Percentiles rank a stretch among this genome's conserved stretches.
These are phyloP conservation scores for Heliconius sara DNA, from an alignment of 2,888 invertebrate genomes.

Conservation along the genomic window DNA sequence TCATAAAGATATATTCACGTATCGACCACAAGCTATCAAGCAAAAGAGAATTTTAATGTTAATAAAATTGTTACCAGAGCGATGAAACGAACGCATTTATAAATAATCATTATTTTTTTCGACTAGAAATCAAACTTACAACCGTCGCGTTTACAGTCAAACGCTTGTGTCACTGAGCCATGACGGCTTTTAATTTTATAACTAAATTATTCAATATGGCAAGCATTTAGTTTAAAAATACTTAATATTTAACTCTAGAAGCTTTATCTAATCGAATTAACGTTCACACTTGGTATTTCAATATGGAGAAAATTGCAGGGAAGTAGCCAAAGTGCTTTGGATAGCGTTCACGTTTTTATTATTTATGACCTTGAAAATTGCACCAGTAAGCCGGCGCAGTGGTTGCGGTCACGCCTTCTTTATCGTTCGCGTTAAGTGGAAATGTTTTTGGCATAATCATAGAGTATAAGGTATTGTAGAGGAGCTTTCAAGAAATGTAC, in stretches of 20 bases:
- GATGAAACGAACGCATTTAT: too few species aligned
- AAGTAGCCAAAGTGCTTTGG: slow-evolving; percentile 80
- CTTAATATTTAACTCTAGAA: neutral
- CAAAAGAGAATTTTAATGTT: slow-evolving; percentile 17
- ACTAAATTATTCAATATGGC: neutral
- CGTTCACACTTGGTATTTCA: slow-evolving; percentile 66
- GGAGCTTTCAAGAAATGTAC: neutral
- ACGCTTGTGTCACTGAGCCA: too few species aligned
- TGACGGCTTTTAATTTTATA: too few species aligned
- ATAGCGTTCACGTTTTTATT: slow-evolving; percentile 80
- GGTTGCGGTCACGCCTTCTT: slow-evolving; percentile 80
- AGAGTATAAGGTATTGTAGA: slow-evolving; percentile 18
- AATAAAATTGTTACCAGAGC: neutral
- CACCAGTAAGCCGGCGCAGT: slow-evolving; percentile 78
- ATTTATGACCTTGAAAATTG: slow-evolving; percentile 84
- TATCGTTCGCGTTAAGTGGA: slow-evolving; percentile 75
- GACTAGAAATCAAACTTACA: too few species aligned
- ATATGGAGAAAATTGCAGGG: slow-evolving; percentile 76
- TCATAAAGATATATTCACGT: slow-evolving; percentile 38
- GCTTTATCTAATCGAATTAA: slow-evolving; percentile 40
- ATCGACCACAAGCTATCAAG: slow-evolving; percentile 32
- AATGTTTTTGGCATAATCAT: slow-evolving; percentile 65
- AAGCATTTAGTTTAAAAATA: neutral
- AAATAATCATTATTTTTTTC: too few species aligned
- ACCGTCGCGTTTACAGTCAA: too few species aligned